These are phyloP conservation scores for Schizopygopsis pylzovi DNA, from an alignment of 2,797 vertebrate genomes.

Conservation along the genomic window DNA sequence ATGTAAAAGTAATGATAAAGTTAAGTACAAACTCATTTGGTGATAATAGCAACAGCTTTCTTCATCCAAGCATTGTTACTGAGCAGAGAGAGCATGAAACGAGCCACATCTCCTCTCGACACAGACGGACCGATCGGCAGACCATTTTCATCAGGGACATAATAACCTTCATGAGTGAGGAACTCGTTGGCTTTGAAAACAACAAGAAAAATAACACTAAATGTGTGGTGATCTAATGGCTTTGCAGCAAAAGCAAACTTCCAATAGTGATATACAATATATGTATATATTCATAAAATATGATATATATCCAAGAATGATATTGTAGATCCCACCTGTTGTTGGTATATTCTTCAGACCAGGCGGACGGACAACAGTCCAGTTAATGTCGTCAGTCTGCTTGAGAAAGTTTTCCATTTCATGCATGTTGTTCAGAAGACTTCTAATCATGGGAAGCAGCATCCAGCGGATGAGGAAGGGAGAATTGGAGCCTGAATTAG, in stretches of 20 bases:
- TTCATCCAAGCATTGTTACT: slow-evolving; percentile 76
- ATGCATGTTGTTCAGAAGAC: slow-evolving; percentile 81
- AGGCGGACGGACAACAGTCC: slow-evolving; percentile 82
- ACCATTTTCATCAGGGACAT: slow-evolving; percentile 70
- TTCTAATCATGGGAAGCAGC: slow-evolving; percentile 80
- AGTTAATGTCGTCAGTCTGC: slow-evolving; percentile 75
- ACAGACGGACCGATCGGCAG: slow-evolving; percentile 64
- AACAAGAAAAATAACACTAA: slow-evolving; percentile 28
- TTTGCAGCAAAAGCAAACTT: not conserved
- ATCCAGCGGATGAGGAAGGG: slow-evolving; percentile 76
- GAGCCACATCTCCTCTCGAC: slow-evolving; percentile 74
- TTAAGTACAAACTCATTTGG: slow-evolving; percentile 63
- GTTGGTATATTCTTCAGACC: slow-evolving; percentile 77
- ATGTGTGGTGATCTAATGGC: not conserved
- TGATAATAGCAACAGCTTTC: slow-evolving; percentile 75
- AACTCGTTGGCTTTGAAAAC: slow-evolving; percentile 75
- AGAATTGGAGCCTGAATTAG: slow-evolving; percentile 72
- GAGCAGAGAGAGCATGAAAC: slow-evolving; percentile 79
- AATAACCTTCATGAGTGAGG: slow-evolving; percentile 78
- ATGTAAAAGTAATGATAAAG: not conserved
- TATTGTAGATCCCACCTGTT: slow-evolving; percentile 69
- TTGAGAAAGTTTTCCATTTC: slow-evolving; percentile 81
- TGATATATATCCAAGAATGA: no score
- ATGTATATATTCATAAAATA: no score
- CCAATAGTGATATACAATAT: not conserved